phyloP scores from a whole-genome alignment of 2,113 vertebrate genomes.

The Nesoenas mayeri region DNA sequence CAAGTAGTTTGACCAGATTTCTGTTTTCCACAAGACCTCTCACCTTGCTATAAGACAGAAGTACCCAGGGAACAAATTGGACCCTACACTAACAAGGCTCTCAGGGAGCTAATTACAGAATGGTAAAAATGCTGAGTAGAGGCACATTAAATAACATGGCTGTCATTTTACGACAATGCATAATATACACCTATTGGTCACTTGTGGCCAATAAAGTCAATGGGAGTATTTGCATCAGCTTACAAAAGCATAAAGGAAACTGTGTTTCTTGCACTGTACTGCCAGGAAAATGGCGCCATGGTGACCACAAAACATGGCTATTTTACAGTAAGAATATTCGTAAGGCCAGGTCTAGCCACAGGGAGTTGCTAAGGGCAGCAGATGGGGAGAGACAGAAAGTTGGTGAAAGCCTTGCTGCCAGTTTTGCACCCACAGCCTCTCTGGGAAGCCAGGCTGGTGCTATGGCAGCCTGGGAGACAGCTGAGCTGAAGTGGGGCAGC shows the following conservation, averaged over 20 bases:
- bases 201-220: not conserved
- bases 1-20: not conserved
- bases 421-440: not conserved
- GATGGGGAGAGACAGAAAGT: not conserved
- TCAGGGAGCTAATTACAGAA: not conserved
- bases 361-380: not conserved
- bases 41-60: not conserved
- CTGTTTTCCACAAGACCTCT: not conserved
- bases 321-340: not conserved
- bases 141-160: not conserved
- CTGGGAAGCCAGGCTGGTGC: not conserved
- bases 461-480: not conserved
- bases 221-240: not conserved
- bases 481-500: not conserved
- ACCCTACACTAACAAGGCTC: not conserved
- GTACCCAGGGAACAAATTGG: not conserved
- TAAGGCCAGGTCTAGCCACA: not conserved
- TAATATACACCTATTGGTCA: not conserved
- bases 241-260: not conserved
- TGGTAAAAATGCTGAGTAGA: not conserved
- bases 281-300: not conserved
- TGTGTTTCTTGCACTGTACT: not conserved
- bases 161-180: not conserved
- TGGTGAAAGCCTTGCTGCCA: not conserved
- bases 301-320: not conserved